These are phyloP conservation scores for Dicaeum eximium DNA, from an alignment of 2,113 vertebrate species.

Conservation along the genomic window DNA sequence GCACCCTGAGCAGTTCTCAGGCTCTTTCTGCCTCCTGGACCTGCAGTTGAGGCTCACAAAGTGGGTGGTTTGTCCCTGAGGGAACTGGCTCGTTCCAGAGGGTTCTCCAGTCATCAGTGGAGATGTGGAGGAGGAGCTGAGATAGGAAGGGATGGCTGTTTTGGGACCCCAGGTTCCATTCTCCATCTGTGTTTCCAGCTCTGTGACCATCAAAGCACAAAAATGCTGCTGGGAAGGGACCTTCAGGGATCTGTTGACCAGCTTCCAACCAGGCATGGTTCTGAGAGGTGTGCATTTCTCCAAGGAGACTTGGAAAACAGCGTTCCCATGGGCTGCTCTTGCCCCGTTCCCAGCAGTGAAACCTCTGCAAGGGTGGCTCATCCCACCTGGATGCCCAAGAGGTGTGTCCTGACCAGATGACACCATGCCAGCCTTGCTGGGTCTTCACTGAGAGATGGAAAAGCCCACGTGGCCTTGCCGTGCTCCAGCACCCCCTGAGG, in stretches of 20 bases:
- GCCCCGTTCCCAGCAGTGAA: neutral
- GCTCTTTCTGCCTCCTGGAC: neutral
- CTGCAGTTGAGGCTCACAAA: neutral
- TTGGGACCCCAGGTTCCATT: neutral
- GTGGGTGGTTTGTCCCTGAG: neutral
- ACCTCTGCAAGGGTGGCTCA: neutral
- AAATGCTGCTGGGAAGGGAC: neutral
- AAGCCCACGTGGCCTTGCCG: neutral
- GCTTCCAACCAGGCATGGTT: fast-evolving
- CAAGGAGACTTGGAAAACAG: neutral
- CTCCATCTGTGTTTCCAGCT: neutral
- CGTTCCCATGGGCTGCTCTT: neutral
- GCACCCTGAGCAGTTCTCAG: constrained; percentile 70
- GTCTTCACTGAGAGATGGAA: neutral
- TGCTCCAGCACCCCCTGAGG: neutral
- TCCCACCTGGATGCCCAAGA: neutral
- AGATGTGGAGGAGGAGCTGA: neutral
- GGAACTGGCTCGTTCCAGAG: neutral
- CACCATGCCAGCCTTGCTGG: neutral
- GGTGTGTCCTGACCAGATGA: neutral
- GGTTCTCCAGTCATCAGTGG: fast-evolving
- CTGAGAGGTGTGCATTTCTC: neutral
- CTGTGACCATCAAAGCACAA: neutral
- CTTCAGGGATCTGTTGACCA: neutral
- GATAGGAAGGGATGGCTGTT: neutral